These are phyloP conservation scores for Crambe crambe DNA, from an alignment of 37 sponge, comb jelly and placozoan genomes.

Conservation along the genomic window DNA sequence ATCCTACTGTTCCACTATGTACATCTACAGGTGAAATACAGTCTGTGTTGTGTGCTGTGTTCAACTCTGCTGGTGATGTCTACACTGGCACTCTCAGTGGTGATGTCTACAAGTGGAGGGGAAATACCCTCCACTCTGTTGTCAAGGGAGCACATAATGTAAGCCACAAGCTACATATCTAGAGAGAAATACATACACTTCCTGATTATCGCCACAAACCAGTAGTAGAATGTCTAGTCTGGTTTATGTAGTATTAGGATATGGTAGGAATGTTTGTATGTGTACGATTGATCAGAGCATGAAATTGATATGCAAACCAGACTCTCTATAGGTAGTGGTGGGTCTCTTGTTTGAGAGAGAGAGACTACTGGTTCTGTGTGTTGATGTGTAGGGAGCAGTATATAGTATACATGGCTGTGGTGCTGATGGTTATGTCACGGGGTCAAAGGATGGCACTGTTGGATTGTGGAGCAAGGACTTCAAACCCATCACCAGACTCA, in stretches of 20 bases:
- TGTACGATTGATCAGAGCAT: too few relatives aligned
- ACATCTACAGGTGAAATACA: slow-evolving; percentile 80
- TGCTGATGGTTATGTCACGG: slow-evolving; percentile 88
- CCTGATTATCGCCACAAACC: too few relatives aligned
- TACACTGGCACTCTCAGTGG: slow-evolving; percentile 88
- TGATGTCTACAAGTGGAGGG: slow-evolving; percentile 93
- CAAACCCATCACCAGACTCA: slow-evolving; percentile 65
- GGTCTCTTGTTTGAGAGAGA: neutral
- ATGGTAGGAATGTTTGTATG: neutral
- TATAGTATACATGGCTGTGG: slow-evolving; percentile 56
- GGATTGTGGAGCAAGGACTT: slow-evolving; percentile 81
- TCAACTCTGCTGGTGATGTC: slow-evolving; percentile 51
- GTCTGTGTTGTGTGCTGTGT: slow-evolving; percentile 85
- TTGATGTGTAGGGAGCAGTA: slow-evolving; percentile 62
- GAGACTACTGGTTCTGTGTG: neutral
- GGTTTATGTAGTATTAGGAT: too few relatives aligned
- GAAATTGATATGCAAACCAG: too few relatives aligned
- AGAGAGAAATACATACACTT: too few relatives aligned
- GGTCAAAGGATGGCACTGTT: slow-evolving; percentile 86
- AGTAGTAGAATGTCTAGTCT: too few relatives aligned
- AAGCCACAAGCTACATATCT: too few relatives aligned
- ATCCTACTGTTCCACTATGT: too few relatives aligned
- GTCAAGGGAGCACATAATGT: slow-evolving; percentile 74
- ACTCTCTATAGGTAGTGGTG: neutral
- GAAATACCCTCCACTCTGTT: slow-evolving; percentile 58